These are phyloP conservation scores for Torymus tubicola DNA, from an alignment of 2,888 invertebrate species.

Conservation along the genomic window DNA sequence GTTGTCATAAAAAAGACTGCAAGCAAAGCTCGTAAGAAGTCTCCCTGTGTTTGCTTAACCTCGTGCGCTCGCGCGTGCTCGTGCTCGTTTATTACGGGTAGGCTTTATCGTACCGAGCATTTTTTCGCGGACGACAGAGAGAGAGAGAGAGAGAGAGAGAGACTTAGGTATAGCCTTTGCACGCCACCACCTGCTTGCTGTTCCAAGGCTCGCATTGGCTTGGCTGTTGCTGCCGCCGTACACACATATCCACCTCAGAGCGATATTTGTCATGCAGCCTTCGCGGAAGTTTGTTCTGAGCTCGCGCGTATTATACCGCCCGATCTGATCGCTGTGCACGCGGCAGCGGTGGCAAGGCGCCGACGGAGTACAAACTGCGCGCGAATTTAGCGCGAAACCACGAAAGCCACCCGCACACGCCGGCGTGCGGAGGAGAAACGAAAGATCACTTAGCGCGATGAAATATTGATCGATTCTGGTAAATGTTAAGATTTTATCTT, in stretches of 20 bases:
- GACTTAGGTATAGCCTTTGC: not conserved
- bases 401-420: not conserved
- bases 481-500: no score
- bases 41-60: no score
- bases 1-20: no score
- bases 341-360: not conserved
- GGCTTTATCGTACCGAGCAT: not conserved
- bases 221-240: not conserved
- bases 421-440: not conserved
- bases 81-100: not conserved
- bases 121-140: slow-evolving; percentile 10
- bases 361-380: slow-evolving; percentile 27
- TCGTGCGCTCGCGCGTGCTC: no score
- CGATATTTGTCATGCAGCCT: slow-evolving; percentile 46
- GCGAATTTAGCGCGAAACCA: slow-evolving; percentile 38
- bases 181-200: slow-evolving; percentile 15
- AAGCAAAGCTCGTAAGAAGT: no score
- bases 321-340: slow-evolving; percentile 19
- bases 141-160: no score
- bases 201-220: not conserved
- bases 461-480: slow-evolving; percentile 11
- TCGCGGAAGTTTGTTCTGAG: slow-evolving; percentile 31
- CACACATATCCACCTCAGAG: not conserved
- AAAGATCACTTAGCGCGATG: slow-evolving; percentile 32
- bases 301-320: not conserved